Evolutionary conservation across 2,888 invertebrate species (phyloP), one percentile per base, ranked within the genome.

Genomic region (Colostygia pectinataria): DNA sequence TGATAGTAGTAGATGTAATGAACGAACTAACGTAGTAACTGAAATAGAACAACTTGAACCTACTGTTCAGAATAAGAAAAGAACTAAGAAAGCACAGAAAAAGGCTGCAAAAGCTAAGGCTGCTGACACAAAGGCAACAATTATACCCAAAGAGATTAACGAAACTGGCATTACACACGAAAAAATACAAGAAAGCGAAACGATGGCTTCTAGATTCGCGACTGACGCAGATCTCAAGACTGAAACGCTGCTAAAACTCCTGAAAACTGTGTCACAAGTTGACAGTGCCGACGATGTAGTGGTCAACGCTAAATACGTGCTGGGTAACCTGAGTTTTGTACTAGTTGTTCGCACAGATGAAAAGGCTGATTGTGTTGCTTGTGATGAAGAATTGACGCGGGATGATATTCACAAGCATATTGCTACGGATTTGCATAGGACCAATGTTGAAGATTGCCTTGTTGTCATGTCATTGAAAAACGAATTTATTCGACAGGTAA

Each of bases 401-500:
- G 46, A 52, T 4, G 24, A 39, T 12, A 5, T 59, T 0, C 13
- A 7, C 23, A 40, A 24, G 2, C 59, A 57, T 15, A 33, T 57
- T 4, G 20, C 18, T 3, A 37, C 20, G 0, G 28, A 46, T 0
- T 23, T 33, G 0, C 59, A 59, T 37, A 43, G 14, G 20, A n/a
- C 6, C 9, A 49, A 55, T 1, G 20, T 73, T 38, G 32, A 41
- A 0, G 42, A 51, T 0, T 44, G 51, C 2, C 31, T 40, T 6
- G 57, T 80, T 0, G 44, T 80, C 1, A 48, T 45, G 2, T 63
- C 68, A 0, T 18, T 66, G 6, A 62, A 68, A 0, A 46, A 65
- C 0, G 81, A 81, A 50, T 78, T 78, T 44, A 55, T 80, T 8
- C 61, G 80, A 66, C 73, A 78, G 74, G 81, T 81, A 60, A 20